Evolutionary conservation across 2,113 vertebrate species (phyloP).

Genomic region (Zapornia atra): DNA sequence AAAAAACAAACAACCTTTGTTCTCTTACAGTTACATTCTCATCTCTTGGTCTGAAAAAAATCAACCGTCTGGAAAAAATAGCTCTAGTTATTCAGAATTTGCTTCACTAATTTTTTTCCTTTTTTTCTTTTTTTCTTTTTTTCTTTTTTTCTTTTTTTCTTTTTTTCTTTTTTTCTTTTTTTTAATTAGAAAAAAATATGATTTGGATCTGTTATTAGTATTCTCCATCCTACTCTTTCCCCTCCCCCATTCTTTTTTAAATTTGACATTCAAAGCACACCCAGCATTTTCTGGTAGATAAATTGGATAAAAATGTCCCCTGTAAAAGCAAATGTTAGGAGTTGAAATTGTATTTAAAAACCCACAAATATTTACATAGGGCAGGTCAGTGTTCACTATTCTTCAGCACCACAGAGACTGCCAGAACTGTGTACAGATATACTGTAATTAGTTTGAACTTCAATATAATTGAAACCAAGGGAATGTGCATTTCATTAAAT

Average conservation of each 20-base stretch:
- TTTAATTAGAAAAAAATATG: not conserved
- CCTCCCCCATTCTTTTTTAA: not conserved
- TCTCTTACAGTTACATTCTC: not conserved
- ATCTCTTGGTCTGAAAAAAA: not conserved
- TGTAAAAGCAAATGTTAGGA: not conserved
- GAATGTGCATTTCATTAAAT: not conserved
- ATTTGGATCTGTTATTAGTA: not conserved
- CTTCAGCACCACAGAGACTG: not conserved
- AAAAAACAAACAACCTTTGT: not conserved
- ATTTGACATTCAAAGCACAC: not conserved
- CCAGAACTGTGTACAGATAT: not conserved
- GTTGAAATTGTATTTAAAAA: not conserved
- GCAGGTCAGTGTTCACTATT: not conserved
- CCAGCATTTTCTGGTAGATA: not conserved
- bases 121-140: too few species aligned
- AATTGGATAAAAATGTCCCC: not conserved
- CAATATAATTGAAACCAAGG: not conserved
- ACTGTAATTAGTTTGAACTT: not conserved
- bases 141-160: too few species aligned
- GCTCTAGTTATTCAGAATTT: not conserved
- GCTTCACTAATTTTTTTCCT: not conserved
- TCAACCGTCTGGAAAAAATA: not conserved
- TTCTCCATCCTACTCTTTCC: not conserved
- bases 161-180: too few species aligned
- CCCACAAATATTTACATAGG: not conserved